Evolutionary conservation across 2,888 invertebrate species (phyloP), one percentile per base, ranked within the genome.

Genomic region (Eristalinus sepulchralis): DNA sequence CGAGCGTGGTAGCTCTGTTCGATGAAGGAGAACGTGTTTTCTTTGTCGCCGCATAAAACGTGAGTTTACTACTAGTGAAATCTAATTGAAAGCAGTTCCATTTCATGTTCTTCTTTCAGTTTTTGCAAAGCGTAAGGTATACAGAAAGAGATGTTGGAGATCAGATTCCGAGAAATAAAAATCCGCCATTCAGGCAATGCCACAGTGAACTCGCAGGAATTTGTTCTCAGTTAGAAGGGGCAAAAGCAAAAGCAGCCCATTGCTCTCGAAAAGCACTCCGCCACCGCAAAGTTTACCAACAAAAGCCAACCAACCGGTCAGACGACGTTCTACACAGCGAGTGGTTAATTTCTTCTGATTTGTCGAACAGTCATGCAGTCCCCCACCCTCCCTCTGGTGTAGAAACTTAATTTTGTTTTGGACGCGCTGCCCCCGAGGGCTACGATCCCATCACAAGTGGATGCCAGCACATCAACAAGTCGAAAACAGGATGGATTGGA

Each of bases 221-320:
- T 0, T 47, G 6, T 47, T n/a, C 47, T 8, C 47, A 34, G 34
- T 34, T 10, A 34, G 34, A 9, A 8, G 8, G 6, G 4, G 6
- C n/a, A 47, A 1, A n/a, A 47, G n/a, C 39, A 4, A 1, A 11
- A 11, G 5, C n/a, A 47, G 47, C n/a, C 47, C 47, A 17, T 5
- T 17, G n/a, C 4, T 13, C 36, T 24, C 17, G 20, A 47, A 27
- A 62, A n/a, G 31, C 13, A 22, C 20, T 53, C 11, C 22, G n/a
- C 27, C 27, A 17, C 8, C 17, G 11, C 53, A 55, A 68, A 68
- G 9, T 33, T 55, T 67, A 20, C 53, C 20, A 70, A 33, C 17
- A 59, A 70, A 59, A 62, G 71, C 47, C 47, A 47, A 24, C 33
- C 24, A 63, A 73, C 72, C 72, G 63, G 72, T 73, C 55, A 11